Percentiles rank a stretch among this genome's conserved stretches.
These are phyloP conservation scores for Metalampra italica DNA, from an alignment of 2,888 invertebrate species.

Conservation along the genomic window DNA sequence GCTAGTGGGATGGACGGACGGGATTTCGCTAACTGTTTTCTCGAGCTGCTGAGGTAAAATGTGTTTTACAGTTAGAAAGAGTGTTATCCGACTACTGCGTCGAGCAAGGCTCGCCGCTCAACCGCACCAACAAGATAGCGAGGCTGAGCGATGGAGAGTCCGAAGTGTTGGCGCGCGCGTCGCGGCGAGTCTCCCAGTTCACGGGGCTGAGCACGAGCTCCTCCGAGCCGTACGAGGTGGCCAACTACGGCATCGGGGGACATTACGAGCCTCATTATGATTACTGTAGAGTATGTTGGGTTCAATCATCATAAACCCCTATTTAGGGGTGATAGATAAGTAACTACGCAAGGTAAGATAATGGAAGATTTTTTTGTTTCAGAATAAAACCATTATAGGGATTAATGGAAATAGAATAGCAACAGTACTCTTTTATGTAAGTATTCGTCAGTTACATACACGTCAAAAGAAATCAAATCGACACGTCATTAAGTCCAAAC, in stretches of 20 bases:
- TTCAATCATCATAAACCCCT: neutral
- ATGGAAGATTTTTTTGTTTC: neutral
- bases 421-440: constrained; percentile 93
- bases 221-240: constrained; percentile 95
- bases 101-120: constrained; percentile 80
- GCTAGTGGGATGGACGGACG: no score
- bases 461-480: no score
- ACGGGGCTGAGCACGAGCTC: constrained; percentile 88
- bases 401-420: constrained; percentile 90
- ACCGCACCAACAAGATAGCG: constrained; percentile 95
- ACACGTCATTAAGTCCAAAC: no score
- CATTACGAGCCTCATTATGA: constrained; percentile 97
- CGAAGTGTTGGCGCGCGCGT: constrained; percentile 82
- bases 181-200: constrained; percentile 86
- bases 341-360: no score
- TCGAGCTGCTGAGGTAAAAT: no score
- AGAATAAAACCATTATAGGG: neutral
- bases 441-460: neutral
- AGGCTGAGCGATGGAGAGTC: constrained; percentile 92
- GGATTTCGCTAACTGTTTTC: no score
- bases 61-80: neutral
- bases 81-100: neutral
- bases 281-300: constrained; percentile 81
- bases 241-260: constrained; percentile 96
- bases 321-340: no score